phyloP scores from a whole-genome alignment of 1,140 invertebrate species.

The Achatina immaculata region DNA sequence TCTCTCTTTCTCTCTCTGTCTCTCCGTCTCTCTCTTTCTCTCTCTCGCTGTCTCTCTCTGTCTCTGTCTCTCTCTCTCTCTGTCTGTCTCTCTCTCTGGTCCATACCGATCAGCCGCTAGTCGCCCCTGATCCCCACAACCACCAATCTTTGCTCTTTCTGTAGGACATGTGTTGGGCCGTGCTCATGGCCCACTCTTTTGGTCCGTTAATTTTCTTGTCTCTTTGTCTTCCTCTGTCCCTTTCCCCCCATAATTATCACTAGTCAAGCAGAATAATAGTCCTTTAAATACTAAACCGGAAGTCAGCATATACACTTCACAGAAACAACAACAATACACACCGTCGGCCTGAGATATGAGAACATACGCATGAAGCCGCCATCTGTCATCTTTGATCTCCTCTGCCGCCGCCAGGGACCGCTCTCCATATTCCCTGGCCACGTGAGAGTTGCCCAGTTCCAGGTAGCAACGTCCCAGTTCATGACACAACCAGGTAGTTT shows the following conservation, averaged over 20 bases:
- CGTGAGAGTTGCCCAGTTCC: constrained; percentile 56
- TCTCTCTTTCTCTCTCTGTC: background rate
- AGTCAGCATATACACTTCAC: constrained; percentile 37
- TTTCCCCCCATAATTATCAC: background rate
- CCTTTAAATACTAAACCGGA: constrained; percentile 40
- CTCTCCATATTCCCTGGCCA: constrained; percentile 65
- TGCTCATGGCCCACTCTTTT: background rate
- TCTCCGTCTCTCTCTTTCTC: background rate
- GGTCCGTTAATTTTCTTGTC: background rate
- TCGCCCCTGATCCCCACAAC: background rate
- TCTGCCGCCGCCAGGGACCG: constrained; percentile 61
- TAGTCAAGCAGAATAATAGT: background rate
- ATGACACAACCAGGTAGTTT: constrained; percentile 69
- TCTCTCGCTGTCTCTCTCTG: background rate
- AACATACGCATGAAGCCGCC: constrained; percentile 69
- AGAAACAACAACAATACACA: constrained; percentile 52
- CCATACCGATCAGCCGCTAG: too few relatives aligned
- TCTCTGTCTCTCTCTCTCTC: background rate
- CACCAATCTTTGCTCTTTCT: background rate
- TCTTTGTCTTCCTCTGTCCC: background rate
- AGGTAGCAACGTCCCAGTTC: constrained; percentile 70
- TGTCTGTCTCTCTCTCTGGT: background rate
- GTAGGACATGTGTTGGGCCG: background rate
- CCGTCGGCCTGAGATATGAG: constrained; percentile 67
- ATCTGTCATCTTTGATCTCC: constrained; percentile 63